phyloP scores from a whole-genome alignment of 2,797 vertebrate genomes.

The Acanthornis magna region DNA sequence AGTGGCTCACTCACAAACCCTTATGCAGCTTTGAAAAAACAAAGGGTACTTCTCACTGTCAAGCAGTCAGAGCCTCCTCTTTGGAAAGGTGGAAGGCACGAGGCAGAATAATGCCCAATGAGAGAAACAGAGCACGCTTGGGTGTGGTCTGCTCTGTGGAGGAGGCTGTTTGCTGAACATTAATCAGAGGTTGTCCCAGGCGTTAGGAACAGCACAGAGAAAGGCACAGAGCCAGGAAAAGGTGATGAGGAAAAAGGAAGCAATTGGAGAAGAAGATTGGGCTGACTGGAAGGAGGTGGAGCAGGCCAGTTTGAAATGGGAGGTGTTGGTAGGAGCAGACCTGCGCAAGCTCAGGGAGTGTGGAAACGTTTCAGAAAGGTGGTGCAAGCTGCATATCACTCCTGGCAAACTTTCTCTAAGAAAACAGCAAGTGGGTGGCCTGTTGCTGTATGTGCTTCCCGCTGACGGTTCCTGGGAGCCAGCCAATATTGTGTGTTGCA shows the following conservation, averaged over 20 bases:
- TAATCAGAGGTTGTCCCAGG: conserved; percentile 44
- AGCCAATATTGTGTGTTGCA: conserved; percentile 43
- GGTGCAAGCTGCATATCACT: conserved; percentile 51
- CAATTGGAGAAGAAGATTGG: not conserved
- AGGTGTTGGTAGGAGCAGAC: not conserved
- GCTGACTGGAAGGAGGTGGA: not conserved
- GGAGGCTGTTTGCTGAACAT: conserved; percentile 45
- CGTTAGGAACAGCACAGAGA: not conserved
- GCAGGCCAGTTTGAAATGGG: not conserved
- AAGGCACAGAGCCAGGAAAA: not conserved
- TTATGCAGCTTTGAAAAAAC: not conserved
- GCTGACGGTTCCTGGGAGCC: conserved; percentile 27
- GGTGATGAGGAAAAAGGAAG: conserved; percentile 27
- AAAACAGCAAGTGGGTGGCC: conserved; percentile 65
- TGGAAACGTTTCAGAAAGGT: conserved; percentile 51
- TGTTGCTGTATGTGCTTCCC: conserved; percentile 15
- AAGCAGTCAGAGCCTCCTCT: not conserved
- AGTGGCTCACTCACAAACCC: not conserved
- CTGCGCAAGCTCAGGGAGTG: not conserved
- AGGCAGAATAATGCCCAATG: not conserved
- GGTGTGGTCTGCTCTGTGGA: not conserved
- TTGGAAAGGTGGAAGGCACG: not conserved
- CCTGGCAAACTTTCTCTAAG: conserved; percentile 53
- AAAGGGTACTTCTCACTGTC: not conserved
- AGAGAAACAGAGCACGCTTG: not conserved